Conservation (phyloP, 2,888 invertebrate species). For the Electrophaes corylata region DNA sequence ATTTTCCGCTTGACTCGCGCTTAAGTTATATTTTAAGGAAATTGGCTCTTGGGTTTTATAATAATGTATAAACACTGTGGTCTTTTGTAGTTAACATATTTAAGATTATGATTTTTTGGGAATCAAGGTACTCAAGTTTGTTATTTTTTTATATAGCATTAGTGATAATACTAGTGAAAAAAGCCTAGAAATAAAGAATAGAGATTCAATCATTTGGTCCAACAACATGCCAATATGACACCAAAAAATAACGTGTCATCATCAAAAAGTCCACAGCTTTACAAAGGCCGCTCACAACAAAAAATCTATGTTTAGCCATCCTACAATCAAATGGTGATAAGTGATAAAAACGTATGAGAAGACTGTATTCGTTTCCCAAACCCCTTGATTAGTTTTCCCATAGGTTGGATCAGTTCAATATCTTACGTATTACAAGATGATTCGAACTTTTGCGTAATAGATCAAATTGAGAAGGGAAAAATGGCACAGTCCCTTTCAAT, state of each 20-base stretch:
- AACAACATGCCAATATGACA: too few species aligned
- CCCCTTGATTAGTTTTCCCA: slow-evolving; percentile 7
- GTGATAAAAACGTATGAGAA: background rate
- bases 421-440: slow-evolving; percentile 22
- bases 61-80: slow-evolving; percentile 7
- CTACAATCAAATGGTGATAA: background rate
- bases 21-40: slow-evolving; percentile 11
- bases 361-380: background rate
- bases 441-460: slow-evolving; percentile 27
- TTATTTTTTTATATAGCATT: too few species aligned
- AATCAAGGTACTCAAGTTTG: too few species aligned
- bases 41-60: background rate
- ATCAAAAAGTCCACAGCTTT: too few species aligned
- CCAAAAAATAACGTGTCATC: too few species aligned
- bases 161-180: too few species aligned
- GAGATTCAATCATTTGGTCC: too few species aligned
- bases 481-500: slow-evolving; percentile 26
- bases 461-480: slow-evolving; percentile 27
- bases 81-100: slow-evolving; percentile 6
- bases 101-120: background rate
- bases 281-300: too few species aligned
- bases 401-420: slow-evolving; percentile 18
- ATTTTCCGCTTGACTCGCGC: slow-evolving; percentile 10
- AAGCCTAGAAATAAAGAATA: too few species aligned
- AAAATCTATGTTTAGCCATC: too few species aligned